Evolutionary conservation across 2,888 invertebrate species (phyloP), one percentile per base, ranked within the genome.

Genomic region (Druceiella hillmani): DNA sequence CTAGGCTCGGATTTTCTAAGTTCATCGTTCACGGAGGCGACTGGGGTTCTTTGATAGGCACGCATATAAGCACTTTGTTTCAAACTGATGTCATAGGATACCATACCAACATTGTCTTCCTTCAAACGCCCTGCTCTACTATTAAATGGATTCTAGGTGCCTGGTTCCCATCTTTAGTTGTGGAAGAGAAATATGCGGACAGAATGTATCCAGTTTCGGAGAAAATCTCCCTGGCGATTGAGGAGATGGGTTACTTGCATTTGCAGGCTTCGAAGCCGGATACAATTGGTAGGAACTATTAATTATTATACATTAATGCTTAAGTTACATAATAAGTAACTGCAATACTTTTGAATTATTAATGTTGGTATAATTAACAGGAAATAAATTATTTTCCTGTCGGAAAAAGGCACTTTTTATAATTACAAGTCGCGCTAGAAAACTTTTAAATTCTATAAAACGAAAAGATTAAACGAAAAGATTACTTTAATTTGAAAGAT

Each of bases 1-100:
- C 70, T 17, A 66, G 81, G 28, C 57, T 89, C 2, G 82, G 81
- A 1, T 74, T 74, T 52, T 50, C 75, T 1, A 68, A 74, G 50
- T 88, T 74, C 57, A 81, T 80, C 51, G 59, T 76, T 1, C 86
- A 87, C 52, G 87, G 85, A 1, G 88, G 89, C 1, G 91, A 92
- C 56, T 90, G 87, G 87, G 93, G 92, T 0, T 64, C 81, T 0
- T 4, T 72, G 0, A 75, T 89, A 26, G 78, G 74, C 1, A 58
- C 72, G 0, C 53, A 66, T n/a, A 67, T 92, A 57, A 75, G 83
- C 0, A 66, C 74, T 1, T 52, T 82, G 6, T 86, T 74, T 54
- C 83, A 84, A 1, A 64, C 74, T 3, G 71, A 76, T 24, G 52
- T 72, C 0, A 52, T 66, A 0, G 77, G 76, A 1, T 67, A 58